Base-by-base conservation (phyloP, 1,140 invertebrate species). In the Drosophila busckii region DNA sequence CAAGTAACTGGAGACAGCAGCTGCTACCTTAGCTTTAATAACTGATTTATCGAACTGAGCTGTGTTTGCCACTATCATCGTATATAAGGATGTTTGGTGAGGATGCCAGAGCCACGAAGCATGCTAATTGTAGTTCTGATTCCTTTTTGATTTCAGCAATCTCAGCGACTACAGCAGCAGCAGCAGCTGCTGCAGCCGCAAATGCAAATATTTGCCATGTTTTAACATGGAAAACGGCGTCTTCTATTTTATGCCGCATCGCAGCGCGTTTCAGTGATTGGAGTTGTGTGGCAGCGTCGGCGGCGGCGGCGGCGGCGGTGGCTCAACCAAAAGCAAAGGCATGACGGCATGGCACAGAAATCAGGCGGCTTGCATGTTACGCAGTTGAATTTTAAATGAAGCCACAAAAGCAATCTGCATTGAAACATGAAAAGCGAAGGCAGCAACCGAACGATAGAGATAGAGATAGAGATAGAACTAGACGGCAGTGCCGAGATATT, bases 341-440 rank as follows among this genome's bases (percentile, higher is more conserved):
- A 70, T 78, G 66, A 25, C 71, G 56, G 37, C 46, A 31, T 40
- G 28, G 56, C 38, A 46, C 56, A 54, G 45, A 76, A 78, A 80
- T 80, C 75, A 80, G 75, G 75, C 59, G 60, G 69, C 52, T 65
- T 54, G 59, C 50, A 65, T 61, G n/a, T n/a, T n/a, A 80, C 75
- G 54, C 64, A 49, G 69, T 82, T 82, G 73, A 82, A 80, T 73
- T 82, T 80, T 73, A 82, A 78, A 80, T 80, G 75, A 80, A 82
- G 68, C 48, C 35, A 19, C 31, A 20, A 25, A n/a, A 34, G 25
- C 16, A 26, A 41, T 38, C 52, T 32, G 12, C 12, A 40, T 32
- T 16, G 19, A 41, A n/a, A 38, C n/a, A 42, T 29, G 34, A 17
- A 49, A 22, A 62, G 16, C 10, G 9, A 34, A 7, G 12, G 23